These are phyloP conservation scores for Lordiphosa fenestrarum DNA, from an alignment of 2,888 invertebrate genomes.

Conservation along the genomic window DNA sequence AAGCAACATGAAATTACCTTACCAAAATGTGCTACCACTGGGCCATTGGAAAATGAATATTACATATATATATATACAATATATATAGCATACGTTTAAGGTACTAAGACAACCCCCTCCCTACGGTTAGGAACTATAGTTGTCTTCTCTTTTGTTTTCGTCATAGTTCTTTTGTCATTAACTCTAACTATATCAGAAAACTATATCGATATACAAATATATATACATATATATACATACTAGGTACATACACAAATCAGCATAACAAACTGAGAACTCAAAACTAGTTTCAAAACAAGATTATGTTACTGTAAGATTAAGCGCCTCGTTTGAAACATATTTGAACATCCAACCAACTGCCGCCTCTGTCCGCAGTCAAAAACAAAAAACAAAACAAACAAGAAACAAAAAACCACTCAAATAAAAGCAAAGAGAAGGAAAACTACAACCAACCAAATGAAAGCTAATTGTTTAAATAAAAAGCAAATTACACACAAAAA, in stretches of 20 bases:
- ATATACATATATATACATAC: slow-evolving; percentile 16
- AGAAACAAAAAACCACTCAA: slow-evolving; percentile 4
- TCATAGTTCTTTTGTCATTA: slow-evolving; percentile 9
- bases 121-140: too few species aligned
- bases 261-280: slow-evolving; percentile 31
- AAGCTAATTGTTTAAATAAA: slow-evolving; percentile 50
- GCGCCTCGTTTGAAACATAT: background rate
- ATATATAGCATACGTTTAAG: slow-evolving; percentile 7
- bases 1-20: slow-evolving; percentile 63
- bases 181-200: slow-evolving; percentile 7
- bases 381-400: slow-evolving; percentile 15
- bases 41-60: slow-evolving; percentile 22
- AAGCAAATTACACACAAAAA: too few species aligned
- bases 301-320: slow-evolving; percentile 9
- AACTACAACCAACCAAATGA: slow-evolving; percentile 46
- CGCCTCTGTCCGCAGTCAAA: slow-evolving; percentile 18
- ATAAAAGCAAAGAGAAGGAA: slow-evolving; percentile 30
- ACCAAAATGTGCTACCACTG: slow-evolving; percentile 38
- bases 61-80: slow-evolving; percentile 10
- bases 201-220: slow-evolving; percentile 9
- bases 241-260: slow-evolving; percentile 10
- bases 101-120: too few species aligned
- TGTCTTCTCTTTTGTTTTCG: slow-evolving; percentile 11
- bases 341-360: slow-evolving; percentile 20
- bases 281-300: slow-evolving; percentile 31